These are phyloP conservation scores for Drosophila ironensis DNA, from an alignment of 1,140 invertebrate genomes.

Conservation along the genomic window DNA sequence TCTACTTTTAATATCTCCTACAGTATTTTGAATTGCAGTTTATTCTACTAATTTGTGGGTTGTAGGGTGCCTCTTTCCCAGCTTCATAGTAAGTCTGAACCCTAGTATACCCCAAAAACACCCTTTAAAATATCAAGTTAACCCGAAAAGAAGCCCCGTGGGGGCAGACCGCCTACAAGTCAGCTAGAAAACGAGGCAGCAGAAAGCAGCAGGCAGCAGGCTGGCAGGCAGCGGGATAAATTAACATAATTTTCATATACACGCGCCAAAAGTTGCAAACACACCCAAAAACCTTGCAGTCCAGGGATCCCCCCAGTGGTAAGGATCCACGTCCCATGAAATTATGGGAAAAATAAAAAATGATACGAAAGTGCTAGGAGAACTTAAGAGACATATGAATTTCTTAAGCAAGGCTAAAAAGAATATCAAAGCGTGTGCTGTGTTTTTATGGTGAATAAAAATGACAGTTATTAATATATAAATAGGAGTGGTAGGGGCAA, in stretches of 20 bases:
- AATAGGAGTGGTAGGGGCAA: no score
- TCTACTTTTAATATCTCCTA: no score
- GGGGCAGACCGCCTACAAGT: constrained; percentile 19
- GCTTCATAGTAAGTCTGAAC: neutral
- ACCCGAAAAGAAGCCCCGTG: constrained; percentile 10
- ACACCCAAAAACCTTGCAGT: no score
- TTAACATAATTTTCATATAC: constrained; percentile 74
- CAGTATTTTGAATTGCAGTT: no score
- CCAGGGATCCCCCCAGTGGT: neutral
- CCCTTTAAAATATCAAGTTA: constrained; percentile 23
- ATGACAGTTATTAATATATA: constrained; percentile 73
- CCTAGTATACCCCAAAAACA: neutral
- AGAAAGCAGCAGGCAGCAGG: constrained; percentile 33
- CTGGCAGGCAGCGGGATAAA: constrained; percentile 39
- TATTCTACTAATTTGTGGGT: no score
- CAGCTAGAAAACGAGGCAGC: constrained; percentile 25
- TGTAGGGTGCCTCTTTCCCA: no score
- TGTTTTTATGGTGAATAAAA: constrained; percentile 9
- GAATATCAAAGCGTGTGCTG: constrained; percentile 43
- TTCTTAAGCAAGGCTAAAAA: constrained; percentile 26
- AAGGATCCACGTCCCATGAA: constrained; percentile 14
- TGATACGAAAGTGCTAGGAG: no score
- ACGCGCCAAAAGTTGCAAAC: constrained; percentile 52
- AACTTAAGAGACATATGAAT: constrained; percentile 41
- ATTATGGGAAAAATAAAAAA: constrained; percentile 24